Conservation (phyloP, 2,113 vertebrate genomes). For the Proterorhinus semilunaris region DNA sequence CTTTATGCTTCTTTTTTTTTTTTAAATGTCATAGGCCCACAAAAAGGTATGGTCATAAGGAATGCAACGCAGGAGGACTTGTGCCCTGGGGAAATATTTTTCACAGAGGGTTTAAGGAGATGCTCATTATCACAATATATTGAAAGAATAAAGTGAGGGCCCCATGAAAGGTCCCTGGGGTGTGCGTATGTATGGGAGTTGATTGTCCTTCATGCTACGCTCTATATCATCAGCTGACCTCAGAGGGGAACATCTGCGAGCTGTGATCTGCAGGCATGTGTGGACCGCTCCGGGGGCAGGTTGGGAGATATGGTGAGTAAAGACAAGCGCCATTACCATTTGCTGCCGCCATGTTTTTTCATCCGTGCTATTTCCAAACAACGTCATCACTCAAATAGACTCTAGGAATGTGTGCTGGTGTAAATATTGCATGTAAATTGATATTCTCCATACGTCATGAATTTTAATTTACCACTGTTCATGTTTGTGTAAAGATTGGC, state of each 20-base stretch:
- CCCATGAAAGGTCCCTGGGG: conserved; percentile 47
- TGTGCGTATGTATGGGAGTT: conserved; percentile 41
- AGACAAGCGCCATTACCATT: conserved; percentile 46
- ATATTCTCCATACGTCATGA: not conserved
- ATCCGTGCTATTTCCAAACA: conserved; percentile 63
- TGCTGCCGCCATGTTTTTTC: conserved; percentile 52
- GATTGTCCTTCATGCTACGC: conserved; percentile 47
- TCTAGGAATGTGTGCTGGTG: not conserved
- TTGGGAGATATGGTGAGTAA: conserved; percentile 39
- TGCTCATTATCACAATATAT: conserved; percentile 57
- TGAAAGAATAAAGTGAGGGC: conserved; percentile 50
- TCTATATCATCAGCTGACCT: conserved; percentile 60
- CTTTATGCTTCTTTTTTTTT: not conserved
- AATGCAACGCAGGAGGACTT: conserved; percentile 19
- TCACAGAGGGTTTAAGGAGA: conserved; percentile 41
- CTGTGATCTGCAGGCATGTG: conserved; percentile 47
- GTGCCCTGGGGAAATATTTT: conserved; percentile 21
- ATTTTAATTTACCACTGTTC: not conserved
- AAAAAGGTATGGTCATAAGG: conserved; percentile 16
- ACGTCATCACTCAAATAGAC: conserved; percentile 42
- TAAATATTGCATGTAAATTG: not conserved
- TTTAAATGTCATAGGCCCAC: conserved; percentile 6
- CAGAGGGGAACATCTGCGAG: conserved; percentile 66
- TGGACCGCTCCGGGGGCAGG: conserved; percentile 37
- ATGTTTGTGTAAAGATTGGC: not conserved